Base-by-base conservation (phyloP, 2,888 invertebrate species). In the Anthophora plumipes region DNA sequence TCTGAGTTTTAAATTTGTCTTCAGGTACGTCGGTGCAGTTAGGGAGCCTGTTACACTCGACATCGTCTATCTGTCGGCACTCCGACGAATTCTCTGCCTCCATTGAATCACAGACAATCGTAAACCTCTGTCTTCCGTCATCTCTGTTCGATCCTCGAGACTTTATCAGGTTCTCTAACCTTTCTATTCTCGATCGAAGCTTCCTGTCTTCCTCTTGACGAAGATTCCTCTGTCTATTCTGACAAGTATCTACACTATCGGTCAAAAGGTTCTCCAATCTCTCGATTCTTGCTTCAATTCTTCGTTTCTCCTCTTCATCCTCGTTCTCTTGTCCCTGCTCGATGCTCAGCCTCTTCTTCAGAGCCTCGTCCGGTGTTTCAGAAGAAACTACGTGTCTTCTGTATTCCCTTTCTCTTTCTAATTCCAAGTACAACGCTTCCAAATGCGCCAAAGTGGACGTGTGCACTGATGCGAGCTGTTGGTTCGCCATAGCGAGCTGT, bases 401-500 rank as follows among this genome's bases (percentile, higher is more conserved):
- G 22, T 67, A 7, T 25, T 76, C 69, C 52, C 82, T 77, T 57
- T 87, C 88, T 39, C 80, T 88, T 43, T 82, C 85, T 14, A 92
- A 57, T 54, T 92, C 91, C 6, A 85, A 54, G 70, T 92, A 92
- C 12, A 92, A 76, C 8, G 87, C 81, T 54, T 92, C 91, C 67
- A 92, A 77, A 61, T 91, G 92, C 1, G 83, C 83, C n/a, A 93
- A 54, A 3, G 91, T 90, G 4, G 89, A 88, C 59, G 85, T 90
- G 75, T 93, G 92, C 0, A 92, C 91, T 0, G 88, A 71, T 1
- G 92, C 91, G 64, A 93, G 85, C 77, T 93, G 93, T 52, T 93
- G 91, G 88, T 93, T 93, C 0, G 93, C 91, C 50, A 91, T 85
- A 0, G 93, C 93, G n/a, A 93, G 82, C 79, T 91, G 90, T 3